Evolutionary conservation across 2,797 vertebrate genomes (phyloP), one percentile per base, ranked within the genome.

Genomic region (Merluccius polli): DNA sequence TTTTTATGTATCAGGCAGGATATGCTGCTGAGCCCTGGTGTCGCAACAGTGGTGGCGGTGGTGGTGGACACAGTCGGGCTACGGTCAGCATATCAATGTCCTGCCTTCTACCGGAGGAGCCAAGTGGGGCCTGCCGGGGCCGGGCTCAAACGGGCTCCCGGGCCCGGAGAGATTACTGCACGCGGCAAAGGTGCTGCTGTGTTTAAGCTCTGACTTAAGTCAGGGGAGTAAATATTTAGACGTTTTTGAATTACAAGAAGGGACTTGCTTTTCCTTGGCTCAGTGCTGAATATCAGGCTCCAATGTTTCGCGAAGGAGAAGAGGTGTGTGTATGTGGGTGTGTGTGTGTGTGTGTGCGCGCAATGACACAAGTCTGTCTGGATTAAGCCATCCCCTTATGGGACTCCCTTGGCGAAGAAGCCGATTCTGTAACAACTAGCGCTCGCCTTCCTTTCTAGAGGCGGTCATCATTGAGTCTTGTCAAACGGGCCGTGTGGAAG

Each of bases 1-100:
- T 77, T 82, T 84, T 85, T 24, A 79, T 87, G 91, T 84, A 87
- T 87, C 83, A 86, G 82, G 82, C 88, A 81, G 83, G 79, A 78
- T 86, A 88, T 79, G 82, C 82, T 85, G 63, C 75, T 35, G 70
- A 27, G 74, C 73, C 5, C 73, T 77, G 81, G 75, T 73, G 70
- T n/a, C n/a, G n/a, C n/a, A n/a, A n/a, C n/a, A n/a, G 73, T 41
- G 79, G 52, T 59, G 52, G 36, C 1, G 36, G 36, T 7, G 36
- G 52, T 75, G 79, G 86, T 82, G 83, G 87, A 85, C 79, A 75
- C 79, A 75, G 82, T 81, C 83, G 80, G 81, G 83, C 78, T 71
- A 75, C 35, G 21, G 89, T 85, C 89, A 92, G 88, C 89, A 92
- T 91, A 88, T 88, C 86, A 92, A 92, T 92, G 88, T 72, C 21